phyloP scores from a whole-genome alignment of 2,888 invertebrate species.

The Pseudanteris insignis region DNA sequence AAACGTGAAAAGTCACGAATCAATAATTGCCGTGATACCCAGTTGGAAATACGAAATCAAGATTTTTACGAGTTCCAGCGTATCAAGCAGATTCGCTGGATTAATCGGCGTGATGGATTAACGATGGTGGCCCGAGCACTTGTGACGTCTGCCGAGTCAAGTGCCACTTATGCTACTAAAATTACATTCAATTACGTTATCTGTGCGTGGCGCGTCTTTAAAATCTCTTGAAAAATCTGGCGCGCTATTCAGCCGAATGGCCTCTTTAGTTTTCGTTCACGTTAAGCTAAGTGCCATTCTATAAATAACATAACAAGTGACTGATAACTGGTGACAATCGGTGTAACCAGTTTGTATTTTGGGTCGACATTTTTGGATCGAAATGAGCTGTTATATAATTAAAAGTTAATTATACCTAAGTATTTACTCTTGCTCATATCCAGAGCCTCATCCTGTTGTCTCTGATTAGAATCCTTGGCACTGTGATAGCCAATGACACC shows the following conservation, averaged over 20 bases:
- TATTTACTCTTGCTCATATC: constrained; percentile 66
- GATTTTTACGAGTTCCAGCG: no score
- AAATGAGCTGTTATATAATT: no score
- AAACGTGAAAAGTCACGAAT: neutral
- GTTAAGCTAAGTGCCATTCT: constrained; percentile 22
- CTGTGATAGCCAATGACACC: constrained; percentile 33
- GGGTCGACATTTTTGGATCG: no score
- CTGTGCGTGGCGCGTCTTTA: constrained; percentile 60
- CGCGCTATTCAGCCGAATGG: constrained; percentile 51
- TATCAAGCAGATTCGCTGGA: neutral
- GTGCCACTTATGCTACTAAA: constrained; percentile 66
- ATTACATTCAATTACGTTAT: constrained; percentile 65
- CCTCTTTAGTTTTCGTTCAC: constrained; percentile 48
- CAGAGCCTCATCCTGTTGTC: constrained; percentile 63
- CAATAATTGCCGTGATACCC: no score
- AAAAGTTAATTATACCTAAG: no score
- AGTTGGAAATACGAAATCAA: no score
- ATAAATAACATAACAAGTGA: no score
- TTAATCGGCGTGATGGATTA: neutral
- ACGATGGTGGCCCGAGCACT: constrained; percentile 54
- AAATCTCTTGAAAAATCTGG: constrained; percentile 58
- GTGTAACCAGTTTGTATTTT: no score
- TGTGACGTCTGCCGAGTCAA: constrained; percentile 65
- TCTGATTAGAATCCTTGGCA: constrained; percentile 48
- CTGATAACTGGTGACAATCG: neutral